These are phyloP conservation scores for Marcusenius ussheri DNA, from an alignment of 2,113 vertebrate species.

Conservation along the genomic window DNA sequence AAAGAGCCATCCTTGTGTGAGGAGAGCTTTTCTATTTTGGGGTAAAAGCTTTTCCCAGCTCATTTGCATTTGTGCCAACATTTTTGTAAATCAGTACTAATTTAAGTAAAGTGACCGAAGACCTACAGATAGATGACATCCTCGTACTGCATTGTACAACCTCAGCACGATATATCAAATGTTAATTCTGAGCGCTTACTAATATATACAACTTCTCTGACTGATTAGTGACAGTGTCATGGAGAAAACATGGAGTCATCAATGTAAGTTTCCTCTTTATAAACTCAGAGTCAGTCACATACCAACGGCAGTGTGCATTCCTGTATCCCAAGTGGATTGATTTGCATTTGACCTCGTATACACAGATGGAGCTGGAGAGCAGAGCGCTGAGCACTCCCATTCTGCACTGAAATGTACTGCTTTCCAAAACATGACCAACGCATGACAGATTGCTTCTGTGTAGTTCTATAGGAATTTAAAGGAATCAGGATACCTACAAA, in stretches of 20 bases:
- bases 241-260: neutral
- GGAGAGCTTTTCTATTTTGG: conserved; percentile 1
- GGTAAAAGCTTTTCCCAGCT: neutral
- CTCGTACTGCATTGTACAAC: neutral
- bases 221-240: neutral
- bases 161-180: neutral
- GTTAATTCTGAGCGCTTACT: neutral
- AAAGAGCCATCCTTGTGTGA: neutral
- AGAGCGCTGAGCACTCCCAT: neutral
- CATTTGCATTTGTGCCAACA: neutral
- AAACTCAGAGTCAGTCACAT: neutral
- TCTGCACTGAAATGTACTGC: neutral
- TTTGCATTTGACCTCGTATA: neutral
- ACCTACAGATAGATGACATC: neutral
- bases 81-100: neutral
- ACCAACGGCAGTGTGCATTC: neutral
- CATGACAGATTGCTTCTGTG: neutral
- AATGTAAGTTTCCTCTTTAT: neutral
- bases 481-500: neutral
- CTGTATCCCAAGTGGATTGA: neutral
- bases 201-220: neutral
- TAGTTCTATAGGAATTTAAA: neutral
- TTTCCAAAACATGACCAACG: neutral
- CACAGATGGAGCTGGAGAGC: neutral
- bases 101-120: neutral